Percentiles rank a stretch among this genome's conserved stretches.
Evolutionary conservation across 1,140 invertebrate genomes (phyloP).

Genomic region (Tribolium castaneum): DNA sequence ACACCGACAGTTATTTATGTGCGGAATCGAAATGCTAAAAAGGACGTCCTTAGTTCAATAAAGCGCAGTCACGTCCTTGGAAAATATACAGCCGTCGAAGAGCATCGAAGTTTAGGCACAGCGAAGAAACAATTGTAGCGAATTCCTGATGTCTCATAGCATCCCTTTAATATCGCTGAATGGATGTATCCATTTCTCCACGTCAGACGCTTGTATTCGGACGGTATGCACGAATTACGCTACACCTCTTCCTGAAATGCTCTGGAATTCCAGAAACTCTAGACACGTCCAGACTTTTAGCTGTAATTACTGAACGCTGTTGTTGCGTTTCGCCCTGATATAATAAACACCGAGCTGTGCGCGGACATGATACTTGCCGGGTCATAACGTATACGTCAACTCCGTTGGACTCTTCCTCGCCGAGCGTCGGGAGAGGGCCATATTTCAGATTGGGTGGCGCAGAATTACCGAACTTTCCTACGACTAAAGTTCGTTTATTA

Average conservation of each 20-base stretch:
- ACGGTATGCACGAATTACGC: conserved; percentile 53
- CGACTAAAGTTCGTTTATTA: conserved; percentile 56
- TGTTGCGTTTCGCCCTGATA: conserved; percentile 54
- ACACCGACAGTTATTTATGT: conserved; percentile 26
- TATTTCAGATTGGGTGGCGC: no score
- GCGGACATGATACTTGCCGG: conserved; percentile 48
- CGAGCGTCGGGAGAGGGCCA: not conserved
- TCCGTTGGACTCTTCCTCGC: not conserved
- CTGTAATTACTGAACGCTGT: conserved; percentile 56
- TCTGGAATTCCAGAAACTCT: conserved; percentile 54
- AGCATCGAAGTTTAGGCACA: conserved; percentile 38
- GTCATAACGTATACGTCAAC: conserved; percentile 36
- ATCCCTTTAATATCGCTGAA: conserved; percentile 58
- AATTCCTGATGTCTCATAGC: conserved; percentile 55
- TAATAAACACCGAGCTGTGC: conserved; percentile 52
- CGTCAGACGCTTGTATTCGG: conserved; percentile 51
- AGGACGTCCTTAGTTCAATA: conserved; percentile 42
- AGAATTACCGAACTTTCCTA: conserved; percentile 5
- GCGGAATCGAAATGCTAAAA: conserved; percentile 24
- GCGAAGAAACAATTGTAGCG: conserved; percentile 54
- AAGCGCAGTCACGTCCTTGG: conserved; percentile 47
- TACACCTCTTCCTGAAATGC: conserved; percentile 46
- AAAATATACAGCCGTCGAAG: conserved; percentile 48
- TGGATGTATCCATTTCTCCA: conserved; percentile 60
- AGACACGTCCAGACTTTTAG: conserved; percentile 59